Evolutionary conservation across 2,888 invertebrate species (phyloP).

Genomic region (Papilio elwesi): DNA sequence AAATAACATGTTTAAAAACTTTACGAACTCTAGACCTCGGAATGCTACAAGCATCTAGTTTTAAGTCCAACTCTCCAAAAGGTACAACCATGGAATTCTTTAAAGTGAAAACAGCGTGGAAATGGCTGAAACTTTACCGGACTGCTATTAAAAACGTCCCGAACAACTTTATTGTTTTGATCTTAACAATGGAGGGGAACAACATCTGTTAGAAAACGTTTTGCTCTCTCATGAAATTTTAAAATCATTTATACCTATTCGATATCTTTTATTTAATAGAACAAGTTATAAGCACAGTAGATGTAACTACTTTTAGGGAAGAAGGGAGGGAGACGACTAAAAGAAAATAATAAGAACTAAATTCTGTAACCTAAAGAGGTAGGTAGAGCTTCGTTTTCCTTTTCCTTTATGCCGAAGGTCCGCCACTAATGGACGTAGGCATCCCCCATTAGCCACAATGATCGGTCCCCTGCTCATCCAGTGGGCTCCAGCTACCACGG

Average conservation of each 20-base stretch:
- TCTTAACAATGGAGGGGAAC: constrained; percentile 22
- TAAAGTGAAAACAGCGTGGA: constrained; percentile 21
- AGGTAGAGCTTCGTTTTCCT: too few species aligned
- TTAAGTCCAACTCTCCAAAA: not conserved
- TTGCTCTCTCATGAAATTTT: not conserved
- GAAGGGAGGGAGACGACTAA: not conserved
- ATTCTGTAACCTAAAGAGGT: too few species aligned
- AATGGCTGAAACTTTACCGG: constrained; percentile 11
- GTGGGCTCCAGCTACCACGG: too few species aligned
- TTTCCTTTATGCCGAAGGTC: too few species aligned
- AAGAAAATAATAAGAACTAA: too few species aligned
- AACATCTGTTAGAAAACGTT: constrained; percentile 1
- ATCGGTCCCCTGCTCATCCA: too few species aligned
- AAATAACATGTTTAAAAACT: not conserved
- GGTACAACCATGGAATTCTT: constrained; percentile 9
- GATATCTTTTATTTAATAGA: not conserved
- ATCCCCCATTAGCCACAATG: too few species aligned
- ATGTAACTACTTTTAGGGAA: not conserved
- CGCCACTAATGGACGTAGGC: too few species aligned
- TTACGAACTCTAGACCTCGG: not conserved
- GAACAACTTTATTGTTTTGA: constrained; percentile 24
- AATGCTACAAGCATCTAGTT: not conserved
- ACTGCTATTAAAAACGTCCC: constrained; percentile 19
- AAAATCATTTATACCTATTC: not conserved
- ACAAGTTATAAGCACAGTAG: too few species aligned